Evolutionary conservation across 2,113 vertebrate genomes (phyloP).

Genomic region (Fulmarus glacialis): DNA sequence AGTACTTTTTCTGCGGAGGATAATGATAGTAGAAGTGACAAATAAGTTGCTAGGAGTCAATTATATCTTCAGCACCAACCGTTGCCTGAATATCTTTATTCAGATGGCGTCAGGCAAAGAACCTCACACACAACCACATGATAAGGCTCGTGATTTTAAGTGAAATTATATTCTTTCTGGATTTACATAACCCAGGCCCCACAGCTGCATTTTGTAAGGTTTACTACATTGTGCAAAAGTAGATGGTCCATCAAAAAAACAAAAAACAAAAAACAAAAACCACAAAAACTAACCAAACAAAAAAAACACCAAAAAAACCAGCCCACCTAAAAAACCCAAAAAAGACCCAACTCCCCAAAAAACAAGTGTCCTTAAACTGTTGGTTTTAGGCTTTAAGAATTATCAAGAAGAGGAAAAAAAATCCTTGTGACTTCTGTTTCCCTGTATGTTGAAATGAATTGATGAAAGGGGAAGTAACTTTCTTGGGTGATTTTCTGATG

Average conservation of each 20-base stretch:
- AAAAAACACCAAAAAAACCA: background rate
- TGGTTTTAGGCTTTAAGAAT: background rate
- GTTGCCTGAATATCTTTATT: background rate
- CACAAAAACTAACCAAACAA: background rate
- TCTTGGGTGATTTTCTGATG: background rate
- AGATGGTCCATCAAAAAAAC: background rate
- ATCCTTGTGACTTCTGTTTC: background rate
- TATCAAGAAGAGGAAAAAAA: background rate
- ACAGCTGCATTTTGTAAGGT: background rate
- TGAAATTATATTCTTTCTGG: background rate
- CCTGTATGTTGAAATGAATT: background rate
- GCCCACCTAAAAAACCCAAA: background rate
- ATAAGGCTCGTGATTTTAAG: background rate
- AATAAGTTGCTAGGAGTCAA: conserved; percentile 1
- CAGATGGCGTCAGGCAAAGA: background rate
- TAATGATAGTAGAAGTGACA: conserved; percentile 1
- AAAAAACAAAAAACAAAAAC: background rate
- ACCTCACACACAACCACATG: background rate
- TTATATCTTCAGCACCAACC: background rate
- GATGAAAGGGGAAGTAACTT: background rate
- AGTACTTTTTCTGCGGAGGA: background rate
- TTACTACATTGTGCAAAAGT: background rate
- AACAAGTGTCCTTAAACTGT: background rate
- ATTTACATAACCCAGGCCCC: background rate
- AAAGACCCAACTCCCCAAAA: background rate